These are phyloP conservation scores for Coryphaenoides rupestris DNA, from an alignment of 2,113 vertebrate species.

Conservation along the genomic window DNA sequence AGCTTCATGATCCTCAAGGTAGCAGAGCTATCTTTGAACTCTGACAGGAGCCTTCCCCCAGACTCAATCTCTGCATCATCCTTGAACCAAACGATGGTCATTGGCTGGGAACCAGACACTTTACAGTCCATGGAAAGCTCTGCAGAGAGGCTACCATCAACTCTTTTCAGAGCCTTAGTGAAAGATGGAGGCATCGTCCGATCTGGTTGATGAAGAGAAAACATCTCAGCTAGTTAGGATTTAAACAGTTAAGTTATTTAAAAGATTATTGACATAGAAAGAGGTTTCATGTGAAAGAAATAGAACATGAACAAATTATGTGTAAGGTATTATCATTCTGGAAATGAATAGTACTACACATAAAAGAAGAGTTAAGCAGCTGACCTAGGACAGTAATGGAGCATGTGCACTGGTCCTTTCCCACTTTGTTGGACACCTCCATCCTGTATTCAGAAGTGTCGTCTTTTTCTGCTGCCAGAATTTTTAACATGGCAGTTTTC, in stretches of 20 bases:
- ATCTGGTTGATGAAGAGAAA: conserved; percentile 81
- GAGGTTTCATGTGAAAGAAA: not conserved
- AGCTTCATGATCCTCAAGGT: conserved; percentile 79
- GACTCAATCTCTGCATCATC: conserved; percentile 80
- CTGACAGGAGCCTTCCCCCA: conserved; percentile 77
- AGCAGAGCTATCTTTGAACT: conserved; percentile 86
- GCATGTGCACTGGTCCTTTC: conserved; percentile 87
- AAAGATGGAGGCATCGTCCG: conserved; percentile 91
- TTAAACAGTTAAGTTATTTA: not conserved
- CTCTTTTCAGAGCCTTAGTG: conserved; percentile 87
- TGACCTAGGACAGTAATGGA: conserved; percentile 90
- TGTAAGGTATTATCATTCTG: too few species aligned
- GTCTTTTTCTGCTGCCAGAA: conserved; percentile 84
- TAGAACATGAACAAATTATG: not conserved
- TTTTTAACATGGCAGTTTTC: conserved; percentile 86
- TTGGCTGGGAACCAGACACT: conserved; percentile 92
- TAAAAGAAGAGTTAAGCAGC: conserved; percentile 48
- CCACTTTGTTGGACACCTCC: conserved; percentile 93
- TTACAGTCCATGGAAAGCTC: conserved; percentile 85
- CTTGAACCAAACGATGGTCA: conserved; percentile 91
- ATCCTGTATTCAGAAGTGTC: conserved; percentile 91
- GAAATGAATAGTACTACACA: too few species aligned
- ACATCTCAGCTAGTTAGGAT: conserved; percentile 8
- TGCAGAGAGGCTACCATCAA: conserved; percentile 78
- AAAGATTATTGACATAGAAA: not conserved